These are phyloP conservation scores for Phasia obesa DNA, from an alignment of 2,888 invertebrate species.

Conservation along the genomic window DNA sequence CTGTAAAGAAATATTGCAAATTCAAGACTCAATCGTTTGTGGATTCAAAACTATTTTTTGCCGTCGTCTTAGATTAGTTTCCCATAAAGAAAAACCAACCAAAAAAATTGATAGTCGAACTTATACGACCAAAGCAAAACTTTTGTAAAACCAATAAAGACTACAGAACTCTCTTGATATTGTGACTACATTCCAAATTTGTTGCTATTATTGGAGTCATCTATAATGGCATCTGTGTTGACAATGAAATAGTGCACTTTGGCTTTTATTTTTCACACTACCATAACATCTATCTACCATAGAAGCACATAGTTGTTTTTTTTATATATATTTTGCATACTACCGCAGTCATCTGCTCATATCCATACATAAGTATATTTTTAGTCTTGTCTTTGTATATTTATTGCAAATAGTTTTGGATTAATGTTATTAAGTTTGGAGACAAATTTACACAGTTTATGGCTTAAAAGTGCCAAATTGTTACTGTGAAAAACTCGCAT, in stretches of 20 bases:
- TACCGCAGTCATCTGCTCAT: slow-evolving; percentile 3
- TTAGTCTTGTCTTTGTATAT: slow-evolving; percentile 52
- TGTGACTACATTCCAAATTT: slow-evolving; percentile 30
- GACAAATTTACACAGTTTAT: slow-evolving; percentile 70
- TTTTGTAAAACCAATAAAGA: background rate
- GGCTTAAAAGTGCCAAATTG: slow-evolving; percentile 69
- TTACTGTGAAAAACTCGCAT: slow-evolving; percentile 54
- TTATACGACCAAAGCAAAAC: slow-evolving; percentile 19
- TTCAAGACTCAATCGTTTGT: slow-evolving; percentile 27
- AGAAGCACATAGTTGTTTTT: background rate
- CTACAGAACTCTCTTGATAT: slow-evolving; percentile 20
- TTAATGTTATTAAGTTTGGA: slow-evolving; percentile 68
- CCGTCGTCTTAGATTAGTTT: slow-evolving; percentile 35
- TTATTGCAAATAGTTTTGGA: slow-evolving; percentile 69
- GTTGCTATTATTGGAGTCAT: slow-evolving; percentile 49
- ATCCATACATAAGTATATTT: too few species aligned
- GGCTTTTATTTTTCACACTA: background rate
- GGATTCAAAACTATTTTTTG: slow-evolving; percentile 10
- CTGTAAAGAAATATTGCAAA: background rate
- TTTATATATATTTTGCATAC: slow-evolving; percentile 17
- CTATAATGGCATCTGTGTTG: slow-evolving; percentile 60
- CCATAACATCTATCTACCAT: background rate
- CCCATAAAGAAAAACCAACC: background rate
- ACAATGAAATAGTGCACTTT: slow-evolving; percentile 61
- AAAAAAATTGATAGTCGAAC: slow-evolving; percentile 37